phyloP scores from a whole-genome alignment of 2,888 invertebrate species.

The Rhagonycha fulva region DNA sequence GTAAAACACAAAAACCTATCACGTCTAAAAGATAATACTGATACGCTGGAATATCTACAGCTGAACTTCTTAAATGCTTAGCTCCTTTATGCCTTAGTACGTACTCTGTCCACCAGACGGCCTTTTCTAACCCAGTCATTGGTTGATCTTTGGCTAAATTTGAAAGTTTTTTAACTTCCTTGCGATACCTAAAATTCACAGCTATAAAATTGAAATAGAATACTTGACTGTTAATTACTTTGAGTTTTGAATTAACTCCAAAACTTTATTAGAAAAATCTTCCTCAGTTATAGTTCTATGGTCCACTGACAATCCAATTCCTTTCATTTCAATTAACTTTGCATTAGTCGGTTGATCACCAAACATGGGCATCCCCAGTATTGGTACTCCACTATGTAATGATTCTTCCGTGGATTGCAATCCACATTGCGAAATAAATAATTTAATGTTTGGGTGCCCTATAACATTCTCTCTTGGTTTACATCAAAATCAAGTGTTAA shows the following conservation, averaged over 20 bases:
- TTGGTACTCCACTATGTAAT: neutral
- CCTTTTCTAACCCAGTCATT: neutral
- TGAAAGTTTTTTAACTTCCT: neutral
- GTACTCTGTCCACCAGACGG: neutral
- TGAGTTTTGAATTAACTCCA: neutral
- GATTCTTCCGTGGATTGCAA: neutral
- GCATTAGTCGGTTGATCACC: neutral
- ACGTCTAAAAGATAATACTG: neutral
- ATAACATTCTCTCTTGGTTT: too few species aligned
- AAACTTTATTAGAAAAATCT: neutral
- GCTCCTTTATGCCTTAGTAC: neutral
- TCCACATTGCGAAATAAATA: neutral
- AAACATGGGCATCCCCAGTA: neutral
- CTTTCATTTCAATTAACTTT: neutral
- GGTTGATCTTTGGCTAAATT: neutral
- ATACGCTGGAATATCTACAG: neutral
- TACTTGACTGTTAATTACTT: too few species aligned
- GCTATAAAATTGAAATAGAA: too few species aligned
- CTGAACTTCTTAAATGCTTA: neutral
- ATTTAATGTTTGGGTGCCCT: neutral
- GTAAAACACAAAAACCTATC: neutral
- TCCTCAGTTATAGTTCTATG: neutral
- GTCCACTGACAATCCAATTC: neutral
- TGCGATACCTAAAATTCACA: neutral
- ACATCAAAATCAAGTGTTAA: too few species aligned